Evolutionary conservation across 2,888 invertebrate species (phyloP).

Genomic region (Sipha maydis): DNA sequence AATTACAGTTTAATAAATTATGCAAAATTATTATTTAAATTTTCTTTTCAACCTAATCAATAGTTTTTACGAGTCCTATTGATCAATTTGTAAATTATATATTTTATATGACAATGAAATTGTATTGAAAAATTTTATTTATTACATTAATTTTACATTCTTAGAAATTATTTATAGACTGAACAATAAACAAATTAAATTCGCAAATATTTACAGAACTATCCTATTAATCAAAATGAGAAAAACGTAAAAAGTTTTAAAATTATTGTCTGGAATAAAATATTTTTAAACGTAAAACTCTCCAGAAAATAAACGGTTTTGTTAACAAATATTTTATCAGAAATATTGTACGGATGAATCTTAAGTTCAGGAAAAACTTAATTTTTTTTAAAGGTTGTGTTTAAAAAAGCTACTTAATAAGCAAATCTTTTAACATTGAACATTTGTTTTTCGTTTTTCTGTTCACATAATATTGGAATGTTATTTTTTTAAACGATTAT

Average conservation of each 20-base stretch:
- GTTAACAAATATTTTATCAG: constrained; percentile 17
- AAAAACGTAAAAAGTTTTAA: constrained; percentile 12
- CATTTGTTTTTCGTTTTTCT: too few relatives aligned
- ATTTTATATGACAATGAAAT: neutral
- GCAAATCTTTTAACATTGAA: too few relatives aligned
- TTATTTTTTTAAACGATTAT: too few relatives aligned
- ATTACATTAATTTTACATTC: neutral
- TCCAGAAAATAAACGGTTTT: neutral
- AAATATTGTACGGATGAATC: neutral
- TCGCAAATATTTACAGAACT: constrained; percentile 14
- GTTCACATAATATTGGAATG: too few relatives aligned
- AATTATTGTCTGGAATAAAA: constrained; percentile 46
- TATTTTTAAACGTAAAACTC: constrained; percentile 12
- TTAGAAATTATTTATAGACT: neutral
- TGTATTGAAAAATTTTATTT: constrained; percentile 11
- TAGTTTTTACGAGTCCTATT: neutral
- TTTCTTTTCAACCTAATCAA: neutral
- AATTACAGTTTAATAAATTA: neutral
- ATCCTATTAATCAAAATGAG: constrained; percentile 20
- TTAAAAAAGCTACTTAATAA: too few relatives aligned
- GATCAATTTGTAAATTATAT: neutral
- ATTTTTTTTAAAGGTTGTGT: neutral
- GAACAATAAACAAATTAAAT: constrained; percentile 36
- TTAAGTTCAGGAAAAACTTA: neutral
- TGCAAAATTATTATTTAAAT: neutral